Evolutionary conservation across 2,797 vertebrate species (phyloP), one percentile per base, ranked within the genome.

Genomic region (Falco novaeseelandiae): DNA sequence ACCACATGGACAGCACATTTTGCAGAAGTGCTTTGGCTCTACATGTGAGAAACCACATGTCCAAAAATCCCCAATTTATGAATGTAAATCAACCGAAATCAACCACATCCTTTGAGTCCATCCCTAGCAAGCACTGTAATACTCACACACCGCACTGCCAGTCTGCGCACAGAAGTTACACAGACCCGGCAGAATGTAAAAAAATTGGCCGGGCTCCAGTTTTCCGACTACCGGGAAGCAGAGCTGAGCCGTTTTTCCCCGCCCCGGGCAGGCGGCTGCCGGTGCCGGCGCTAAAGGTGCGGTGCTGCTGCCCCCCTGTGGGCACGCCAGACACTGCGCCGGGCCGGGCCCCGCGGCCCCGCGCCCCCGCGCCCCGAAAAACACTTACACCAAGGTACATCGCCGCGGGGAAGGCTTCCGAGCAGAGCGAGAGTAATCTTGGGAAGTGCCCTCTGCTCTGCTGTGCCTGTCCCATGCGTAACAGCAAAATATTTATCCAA

Each of bases 221-320:
- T 34, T 44, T 7, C 27, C 44, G 1, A 9, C 4, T 6, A 10
- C 46, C 0, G 5, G 16, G 22, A 23, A 72, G 66, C 46, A 5
- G 32, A 40, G n/a, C 20, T 7, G n/a, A 61, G 29, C 15, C 10
- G 8, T 10, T 29, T 8, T 22, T 9, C 1, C 20, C 1, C 20
- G 3, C 6, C 2, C 22, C 3, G 4, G 59, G 25, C 36, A 11
- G 9, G 29, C 22, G 13, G 42, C 20, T 29, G 69, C 10, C 2
- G 14, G 10, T 11, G 70, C 54, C 3, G 44, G 69, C 6, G 67
- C 49, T 1, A 27, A 63, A 10, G 16, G 78, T 26, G 91, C 52
- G 42, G 51, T 78, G 66, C 90, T 97, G 91, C 96, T 96, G 95
- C 97, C 96, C 96, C 84, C 97, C 85, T 42, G 96, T 51, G 96